phyloP scores from a whole-genome alignment of 2,797 vertebrate species.

The Chanos chanos region DNA sequence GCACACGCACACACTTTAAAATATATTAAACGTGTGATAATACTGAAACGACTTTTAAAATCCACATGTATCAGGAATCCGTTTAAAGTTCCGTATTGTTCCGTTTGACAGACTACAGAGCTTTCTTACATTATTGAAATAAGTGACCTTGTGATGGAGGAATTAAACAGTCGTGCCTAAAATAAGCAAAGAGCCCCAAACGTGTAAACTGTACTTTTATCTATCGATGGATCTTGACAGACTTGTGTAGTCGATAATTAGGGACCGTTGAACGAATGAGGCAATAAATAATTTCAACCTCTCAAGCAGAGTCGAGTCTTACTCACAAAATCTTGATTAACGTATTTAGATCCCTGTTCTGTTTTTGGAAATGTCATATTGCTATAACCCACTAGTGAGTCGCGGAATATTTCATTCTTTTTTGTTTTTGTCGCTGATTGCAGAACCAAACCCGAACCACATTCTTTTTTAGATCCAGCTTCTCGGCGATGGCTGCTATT shows the following conservation, averaged over 20 bases:
- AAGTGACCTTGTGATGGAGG: background rate
- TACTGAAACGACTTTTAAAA: slow-evolving; percentile 33
- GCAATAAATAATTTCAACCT: no score
- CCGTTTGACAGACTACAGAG: no score
- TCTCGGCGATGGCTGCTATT: slow-evolving; percentile 88
- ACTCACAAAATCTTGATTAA: no score
- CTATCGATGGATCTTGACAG: no score
- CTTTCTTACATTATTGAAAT: background rate
- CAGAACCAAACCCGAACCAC: slow-evolving; percentile 95
- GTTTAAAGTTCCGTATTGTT: no score
- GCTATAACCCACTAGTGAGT: slow-evolving; percentile 70
- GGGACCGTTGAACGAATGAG: no score
- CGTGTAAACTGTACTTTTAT: no score
- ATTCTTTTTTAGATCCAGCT: slow-evolving; percentile 92
- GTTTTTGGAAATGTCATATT: background rate
- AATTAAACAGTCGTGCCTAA: background rate
- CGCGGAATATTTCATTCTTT: slow-evolving; percentile 92
- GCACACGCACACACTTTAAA: slow-evolving; percentile 34
- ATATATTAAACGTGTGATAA: slow-evolving; percentile 35
- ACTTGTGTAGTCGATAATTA: no score
- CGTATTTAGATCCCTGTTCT: no score
- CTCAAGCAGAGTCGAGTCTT: no score
- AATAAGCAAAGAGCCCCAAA: no score
- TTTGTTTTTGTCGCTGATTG: slow-evolving; percentile 93
- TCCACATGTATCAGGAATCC: no score